Evolutionary conservation across 2,797 vertebrate genomes (phyloP), one percentile per base, ranked within the genome.

Genomic region (Tachyglossus aculeatus): DNA sequence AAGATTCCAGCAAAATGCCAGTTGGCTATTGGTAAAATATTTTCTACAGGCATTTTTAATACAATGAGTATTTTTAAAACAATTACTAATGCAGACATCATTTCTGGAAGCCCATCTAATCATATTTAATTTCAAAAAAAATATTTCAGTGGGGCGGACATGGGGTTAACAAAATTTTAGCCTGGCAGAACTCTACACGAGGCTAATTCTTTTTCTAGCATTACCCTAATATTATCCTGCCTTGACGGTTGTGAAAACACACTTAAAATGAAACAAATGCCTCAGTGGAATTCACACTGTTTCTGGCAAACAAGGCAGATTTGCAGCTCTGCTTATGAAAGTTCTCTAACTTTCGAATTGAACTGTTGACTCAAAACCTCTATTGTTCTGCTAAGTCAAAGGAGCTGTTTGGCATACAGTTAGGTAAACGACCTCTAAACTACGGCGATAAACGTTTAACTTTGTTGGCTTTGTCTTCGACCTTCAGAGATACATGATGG

Each of bases 41-140:
- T 74, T 68, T 44, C 34, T 36, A 47, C 13, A 38, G 10, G 32
- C 9, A 64, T 21, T 24, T 32, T 59, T 44, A 64, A 53, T 33
- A 55, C 71, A 70, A 72, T 16, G 38, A 31, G 52, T 32, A 44
- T 43, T 70, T 52, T 13, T n/a, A n/a, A n/a, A n/a, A n/a, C n/a
- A 78, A 67, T 37, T 50, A 48, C 45, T 18, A 48, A 48, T 5
- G 5, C 3, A 48, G 27, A 48, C 25, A 27, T 22, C 3, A 56
- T 57, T 56, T 60, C 63, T 33, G 43, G 38, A 52, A 56, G 50
- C 16, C 39, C 52, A 48, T 4, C 81, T 74, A 67, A 54, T 31
- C 25, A 41, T 25, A 55, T 72, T 45, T 48, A n/a, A 50, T 52
- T 67, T 53, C 62, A 73, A 71, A 39, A 61, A 22, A 56, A 24